Evolutionary conservation across 2,888 invertebrate species (phyloP).

Genomic region (Drosophila ochracea): DNA sequence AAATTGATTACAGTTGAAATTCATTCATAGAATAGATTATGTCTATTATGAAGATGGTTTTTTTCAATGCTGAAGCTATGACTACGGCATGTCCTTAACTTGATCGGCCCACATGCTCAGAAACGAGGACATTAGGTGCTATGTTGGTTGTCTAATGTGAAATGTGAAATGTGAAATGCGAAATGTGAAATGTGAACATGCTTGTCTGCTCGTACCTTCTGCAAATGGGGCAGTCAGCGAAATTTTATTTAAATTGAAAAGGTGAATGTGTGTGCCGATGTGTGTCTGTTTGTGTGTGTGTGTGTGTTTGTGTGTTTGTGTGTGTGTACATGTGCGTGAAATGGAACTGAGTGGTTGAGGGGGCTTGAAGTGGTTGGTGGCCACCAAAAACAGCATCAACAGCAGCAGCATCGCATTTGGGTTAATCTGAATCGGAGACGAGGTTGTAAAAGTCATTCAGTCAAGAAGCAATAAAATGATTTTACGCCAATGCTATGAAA

Average conservation of each 20-base stretch:
- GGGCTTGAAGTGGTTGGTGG: constrained; percentile 5
- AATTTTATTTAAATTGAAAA: constrained; percentile 66
- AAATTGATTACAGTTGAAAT: not conserved
- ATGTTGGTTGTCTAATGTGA: constrained; percentile 33
- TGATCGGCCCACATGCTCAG: not conserved
- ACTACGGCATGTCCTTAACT: constrained; percentile 5
- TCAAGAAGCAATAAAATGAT: constrained; percentile 80
- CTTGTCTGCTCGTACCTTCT: constrained; percentile 36
- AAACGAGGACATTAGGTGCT: constrained; percentile 28
- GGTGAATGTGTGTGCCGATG: constrained; percentile 1
- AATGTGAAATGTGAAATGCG: constrained; percentile 27
- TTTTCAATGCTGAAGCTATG: constrained; percentile 7
- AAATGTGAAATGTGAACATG: constrained; percentile 35
- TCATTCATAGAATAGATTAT: not conserved
- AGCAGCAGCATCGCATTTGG: constrained; percentile 62
- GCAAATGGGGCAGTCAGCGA: constrained; percentile 63
- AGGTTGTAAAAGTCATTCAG: constrained; percentile 78
- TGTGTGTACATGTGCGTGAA: constrained; percentile 15
- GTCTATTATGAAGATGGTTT: no score
- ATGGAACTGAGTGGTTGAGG: constrained; percentile 6
- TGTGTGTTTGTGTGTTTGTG: constrained; percentile 2
- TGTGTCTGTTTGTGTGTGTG: constrained; percentile 5
- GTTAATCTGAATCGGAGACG: constrained; percentile 73
- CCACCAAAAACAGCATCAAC: constrained; percentile 42
- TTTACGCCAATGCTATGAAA: constrained; percentile 79